Percentiles rank a stretch among this genome's conserved stretches.
Evolutionary conservation across 2,113 vertebrate genomes (phyloP).

Genomic region (Marcusenius ussheri): DNA sequence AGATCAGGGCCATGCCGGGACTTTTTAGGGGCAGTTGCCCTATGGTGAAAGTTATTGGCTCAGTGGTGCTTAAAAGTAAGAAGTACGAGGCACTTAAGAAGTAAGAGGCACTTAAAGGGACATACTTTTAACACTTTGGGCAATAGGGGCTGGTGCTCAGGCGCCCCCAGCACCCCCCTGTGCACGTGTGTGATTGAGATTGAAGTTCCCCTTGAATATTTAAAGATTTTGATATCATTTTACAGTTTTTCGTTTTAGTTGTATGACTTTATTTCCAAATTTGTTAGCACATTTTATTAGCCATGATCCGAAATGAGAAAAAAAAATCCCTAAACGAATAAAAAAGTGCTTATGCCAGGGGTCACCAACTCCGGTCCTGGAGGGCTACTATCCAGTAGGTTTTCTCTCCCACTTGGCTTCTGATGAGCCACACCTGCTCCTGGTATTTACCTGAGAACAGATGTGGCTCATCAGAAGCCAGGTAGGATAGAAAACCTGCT

Average conservation of each 20-base stretch:
- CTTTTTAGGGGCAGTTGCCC: neutral
- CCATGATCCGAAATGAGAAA: neutral
- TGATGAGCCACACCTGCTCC: no score
- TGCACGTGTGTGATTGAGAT: neutral
- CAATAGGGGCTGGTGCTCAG: neutral
- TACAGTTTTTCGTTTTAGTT: neutral
- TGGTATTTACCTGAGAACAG: no score
- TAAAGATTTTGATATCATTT: neutral
- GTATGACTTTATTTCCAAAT: neutral
- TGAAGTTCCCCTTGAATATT: neutral
- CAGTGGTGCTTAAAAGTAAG: neutral
- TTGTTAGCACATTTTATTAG: neutral
- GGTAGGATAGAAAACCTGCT: no score
- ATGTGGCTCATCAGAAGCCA: no score
- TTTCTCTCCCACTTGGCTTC: no score
- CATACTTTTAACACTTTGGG: neutral
- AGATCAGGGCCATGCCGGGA: neutral
- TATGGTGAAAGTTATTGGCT: neutral
- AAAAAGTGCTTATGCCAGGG: neutral
- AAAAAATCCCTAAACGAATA: neutral
- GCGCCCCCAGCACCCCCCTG: no score
- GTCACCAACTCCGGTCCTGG: no score
- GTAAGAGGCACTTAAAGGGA: neutral
- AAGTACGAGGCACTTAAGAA: neutral
- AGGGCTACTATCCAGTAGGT: no score